Base-by-base conservation (phyloP, 2,113 vertebrate genomes). In the Chloropsis cyanopogon region DNA sequence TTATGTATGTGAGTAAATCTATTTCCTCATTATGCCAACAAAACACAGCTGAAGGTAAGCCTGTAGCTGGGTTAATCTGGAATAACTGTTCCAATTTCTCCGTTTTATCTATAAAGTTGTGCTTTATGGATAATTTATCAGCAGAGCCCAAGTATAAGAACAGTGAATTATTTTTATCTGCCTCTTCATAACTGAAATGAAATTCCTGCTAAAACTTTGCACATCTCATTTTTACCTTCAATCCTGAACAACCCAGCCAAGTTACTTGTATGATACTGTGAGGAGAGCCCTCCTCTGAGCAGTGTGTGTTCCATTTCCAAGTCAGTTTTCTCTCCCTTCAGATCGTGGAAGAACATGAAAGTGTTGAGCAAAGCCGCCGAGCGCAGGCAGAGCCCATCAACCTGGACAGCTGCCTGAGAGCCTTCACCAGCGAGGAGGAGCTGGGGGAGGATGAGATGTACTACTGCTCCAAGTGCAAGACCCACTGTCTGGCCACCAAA, bases 391-490 rank as follows among this genome's bases (percentile, higher is more conserved):
- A 99, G 95, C 99, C 99, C 92, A 99, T 99, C 98, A 99, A 99
- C 95, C 96, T 99, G 95, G 99, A 99, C 95, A 99, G 98, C 69
- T 99, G 99, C 88, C 98, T 99, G 81, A 98, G 98, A 92, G 99
- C 99, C 88, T 99, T 99, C 98, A 99, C 99, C 94, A 98, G 98
- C 2, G 99, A 99, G 96, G 99, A 99, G 77, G 99, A 99, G 70
- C 97, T 99, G 56, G 99, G 99, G 5, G 99, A 99, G 88, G 99
- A 99, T 24, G 99, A 99, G 95, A 99, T 99, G 97, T 99, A 99
- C 97, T 99, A 99, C 97, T 99, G 99, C 95, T 99, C 99, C 94
- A 99, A 99, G 96, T 99, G 99, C 97, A 99, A 99, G 96, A 99
- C 98, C 14, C 99, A 99, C 87, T 98, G 99, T 52, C 93, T 99